Evolutionary conservation across 2,888 invertebrate species (phyloP).

Genomic region (Chaitophorus viminalis): DNA sequence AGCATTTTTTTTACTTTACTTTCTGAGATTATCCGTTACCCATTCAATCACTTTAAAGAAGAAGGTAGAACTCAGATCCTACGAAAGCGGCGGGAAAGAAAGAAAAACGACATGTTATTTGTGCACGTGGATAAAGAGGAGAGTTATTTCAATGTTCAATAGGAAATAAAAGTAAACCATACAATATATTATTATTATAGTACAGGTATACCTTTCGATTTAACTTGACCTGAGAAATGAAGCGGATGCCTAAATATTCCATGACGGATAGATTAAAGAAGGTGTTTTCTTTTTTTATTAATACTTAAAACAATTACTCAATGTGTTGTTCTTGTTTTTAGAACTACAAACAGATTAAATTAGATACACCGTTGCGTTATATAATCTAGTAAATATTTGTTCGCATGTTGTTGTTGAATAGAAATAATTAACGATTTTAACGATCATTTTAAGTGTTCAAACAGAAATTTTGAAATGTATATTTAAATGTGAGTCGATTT

Average conservation of each 20-base stretch:
- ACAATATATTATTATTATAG: too few relatives aligned
- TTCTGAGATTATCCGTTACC: slow-evolving; percentile 31
- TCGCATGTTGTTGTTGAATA: too few relatives aligned
- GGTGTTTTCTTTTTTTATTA: neutral
- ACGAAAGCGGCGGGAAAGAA: neutral
- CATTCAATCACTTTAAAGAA: slow-evolving; percentile 50
- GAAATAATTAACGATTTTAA: too few relatives aligned
- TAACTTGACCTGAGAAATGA: neutral
- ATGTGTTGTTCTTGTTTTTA: too few relatives aligned
- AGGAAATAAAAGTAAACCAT: neutral
- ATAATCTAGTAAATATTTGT: too few relatives aligned
- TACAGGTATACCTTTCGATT: neutral
- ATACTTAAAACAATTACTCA: neutral
- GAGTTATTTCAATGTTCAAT: neutral
- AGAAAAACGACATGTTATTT: slow-evolving; percentile 29
- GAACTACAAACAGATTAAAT: too few relatives aligned
- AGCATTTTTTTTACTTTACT: slow-evolving; percentile 4
- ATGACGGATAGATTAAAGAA: neutral
- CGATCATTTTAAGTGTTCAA: too few relatives aligned
- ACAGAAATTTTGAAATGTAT: too few relatives aligned
- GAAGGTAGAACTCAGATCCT: neutral
- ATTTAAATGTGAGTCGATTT: too few relatives aligned
- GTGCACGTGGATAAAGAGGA: neutral
- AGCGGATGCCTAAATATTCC: neutral
- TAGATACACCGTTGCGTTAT: too few relatives aligned